These are phyloP conservation scores for Pangasius krempfi DNA, from an alignment of 2,797 vertebrate species.

Conservation along the genomic window DNA sequence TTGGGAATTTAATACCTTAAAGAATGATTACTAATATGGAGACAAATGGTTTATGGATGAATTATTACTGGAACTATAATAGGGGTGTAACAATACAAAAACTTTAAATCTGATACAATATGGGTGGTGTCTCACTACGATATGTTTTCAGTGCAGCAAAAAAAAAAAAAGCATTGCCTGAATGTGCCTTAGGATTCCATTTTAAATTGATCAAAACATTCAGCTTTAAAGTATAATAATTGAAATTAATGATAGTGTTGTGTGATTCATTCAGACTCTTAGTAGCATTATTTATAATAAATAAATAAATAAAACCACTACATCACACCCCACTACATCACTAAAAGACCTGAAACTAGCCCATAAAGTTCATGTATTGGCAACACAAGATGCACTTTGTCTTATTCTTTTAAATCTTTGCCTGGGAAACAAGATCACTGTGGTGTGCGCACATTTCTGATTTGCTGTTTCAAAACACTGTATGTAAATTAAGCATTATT, in stretches of 20 bases:
- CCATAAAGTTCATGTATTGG: neutral
- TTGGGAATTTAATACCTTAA: neutral
- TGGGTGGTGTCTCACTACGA: neutral
- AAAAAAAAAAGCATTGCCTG: neutral
- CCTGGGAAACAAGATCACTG: neutral
- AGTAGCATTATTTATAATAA: neutral
- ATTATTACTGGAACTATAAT: neutral
- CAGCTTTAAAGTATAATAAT: neutral
- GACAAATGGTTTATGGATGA: neutral
- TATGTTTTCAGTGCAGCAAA: neutral
- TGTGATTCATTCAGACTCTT: neutral
- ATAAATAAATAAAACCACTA: neutral
- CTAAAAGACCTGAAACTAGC: neutral
- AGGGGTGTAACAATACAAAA: neutral
- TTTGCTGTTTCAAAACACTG: neutral
- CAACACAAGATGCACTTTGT: neutral
- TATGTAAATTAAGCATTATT: neutral
- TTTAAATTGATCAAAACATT: neutral
- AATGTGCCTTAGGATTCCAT: neutral
- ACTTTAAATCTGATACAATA: neutral
- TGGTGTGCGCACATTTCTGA: neutral
- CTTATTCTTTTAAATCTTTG: neutral
- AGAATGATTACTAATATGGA: neutral
- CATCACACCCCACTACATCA: neutral
- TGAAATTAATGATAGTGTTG: neutral